These are phyloP conservation scores for Perizoma flavofasciatum DNA, from an alignment of 2,888 invertebrate genomes.

Conservation along the genomic window DNA sequence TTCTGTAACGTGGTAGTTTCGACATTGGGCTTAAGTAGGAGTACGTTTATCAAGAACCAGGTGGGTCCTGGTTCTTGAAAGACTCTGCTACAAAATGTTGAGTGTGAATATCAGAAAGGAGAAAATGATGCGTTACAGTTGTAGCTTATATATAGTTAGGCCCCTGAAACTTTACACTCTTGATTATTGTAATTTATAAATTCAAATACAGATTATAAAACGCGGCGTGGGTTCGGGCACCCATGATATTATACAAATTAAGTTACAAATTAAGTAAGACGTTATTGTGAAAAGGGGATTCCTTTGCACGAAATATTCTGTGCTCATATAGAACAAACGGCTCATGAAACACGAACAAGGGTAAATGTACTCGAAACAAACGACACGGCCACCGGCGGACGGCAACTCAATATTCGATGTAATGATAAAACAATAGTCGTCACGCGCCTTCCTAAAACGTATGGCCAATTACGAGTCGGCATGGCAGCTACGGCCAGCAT, in stretches of 20 bases:
- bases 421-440: conserved; percentile 22
- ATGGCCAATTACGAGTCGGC: conserved; percentile 14
- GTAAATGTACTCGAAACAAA: conserved; percentile 6
- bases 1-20: conserved; percentile 27
- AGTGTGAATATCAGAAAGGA: not conserved
- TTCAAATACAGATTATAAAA: not conserved
- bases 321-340: conserved; percentile 4
- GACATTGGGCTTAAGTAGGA: conserved; percentile 7
- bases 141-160: not conserved
- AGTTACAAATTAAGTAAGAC: not conserved
- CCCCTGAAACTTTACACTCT: not conserved
- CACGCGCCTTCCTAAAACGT: conserved; percentile 11
- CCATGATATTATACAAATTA: not conserved
- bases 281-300: too few species aligned
- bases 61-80: too few species aligned
- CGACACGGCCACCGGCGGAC: not conserved
- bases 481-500: not conserved
- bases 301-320: too few species aligned
- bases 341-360: not conserved
- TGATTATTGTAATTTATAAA: not conserved
- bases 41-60: too few species aligned
- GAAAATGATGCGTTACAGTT: too few species aligned
- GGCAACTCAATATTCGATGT: conserved; percentile 15
- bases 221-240: not conserved
- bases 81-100: too few species aligned